Conservation (phyloP, 2,888 invertebrate species). For the Stenchaetothrips biformis region DNA sequence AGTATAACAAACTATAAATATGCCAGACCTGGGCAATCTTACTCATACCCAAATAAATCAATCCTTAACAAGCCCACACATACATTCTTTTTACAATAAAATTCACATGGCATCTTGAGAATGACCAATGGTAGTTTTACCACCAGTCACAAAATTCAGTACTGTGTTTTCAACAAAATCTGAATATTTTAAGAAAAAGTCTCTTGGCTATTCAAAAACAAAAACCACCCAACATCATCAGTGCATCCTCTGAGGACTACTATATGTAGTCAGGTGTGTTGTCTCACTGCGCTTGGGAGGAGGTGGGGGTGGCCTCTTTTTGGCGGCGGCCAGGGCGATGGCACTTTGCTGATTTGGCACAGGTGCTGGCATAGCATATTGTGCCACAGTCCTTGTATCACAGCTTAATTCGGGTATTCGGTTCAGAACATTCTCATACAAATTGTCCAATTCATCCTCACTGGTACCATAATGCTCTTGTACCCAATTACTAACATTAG, state of each 20-base stretch:
- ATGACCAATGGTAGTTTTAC: neutral
- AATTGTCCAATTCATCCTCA: conserved; percentile 45
- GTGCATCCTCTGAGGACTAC: conserved; percentile 12
- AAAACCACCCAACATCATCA: neutral
- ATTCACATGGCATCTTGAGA: conserved; percentile 9
- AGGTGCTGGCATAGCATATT: conserved; percentile 12
- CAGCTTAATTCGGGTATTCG: conserved; percentile 44
- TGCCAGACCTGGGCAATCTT: conserved; percentile 22
- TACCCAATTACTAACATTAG: conserved; percentile 85
- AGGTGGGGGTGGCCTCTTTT: conserved; percentile 78
- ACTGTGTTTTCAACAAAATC: neutral
- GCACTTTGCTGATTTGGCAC: conserved; percentile 23
- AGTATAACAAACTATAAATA: conserved; percentile 20
- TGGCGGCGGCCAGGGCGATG: conserved; percentile 42
- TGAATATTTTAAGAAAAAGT: conserved; percentile 9
- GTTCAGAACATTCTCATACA: conserved; percentile 66
- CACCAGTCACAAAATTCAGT: neutral
- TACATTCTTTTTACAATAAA: neutral
- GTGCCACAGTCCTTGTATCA: conserved; percentile 26
- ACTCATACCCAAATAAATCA: conserved; percentile 1
- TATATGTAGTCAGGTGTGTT: conserved; percentile 65
- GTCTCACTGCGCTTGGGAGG: conserved; percentile 85
- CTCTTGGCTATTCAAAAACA: neutral
- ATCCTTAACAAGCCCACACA: neutral
- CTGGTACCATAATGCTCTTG: conserved; percentile 73